Percentiles rank a stretch among this genome's conserved stretches.
Conservation (phyloP, 1,140 invertebrate species). For the Chionoecetes opilio region DNA sequence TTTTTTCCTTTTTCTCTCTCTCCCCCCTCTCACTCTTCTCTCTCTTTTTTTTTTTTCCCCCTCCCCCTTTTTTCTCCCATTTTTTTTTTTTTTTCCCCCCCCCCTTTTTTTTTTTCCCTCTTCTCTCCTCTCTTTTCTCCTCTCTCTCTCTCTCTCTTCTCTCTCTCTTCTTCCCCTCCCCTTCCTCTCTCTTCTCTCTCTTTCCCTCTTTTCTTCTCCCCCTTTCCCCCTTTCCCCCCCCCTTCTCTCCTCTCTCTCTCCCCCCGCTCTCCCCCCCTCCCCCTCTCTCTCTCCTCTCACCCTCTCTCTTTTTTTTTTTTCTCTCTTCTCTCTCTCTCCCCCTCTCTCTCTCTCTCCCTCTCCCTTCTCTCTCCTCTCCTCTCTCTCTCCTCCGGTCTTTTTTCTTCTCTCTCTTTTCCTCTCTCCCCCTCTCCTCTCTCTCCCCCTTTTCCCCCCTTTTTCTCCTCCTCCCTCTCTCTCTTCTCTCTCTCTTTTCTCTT, state of each 20-base stretch:
- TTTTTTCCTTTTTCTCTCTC: too few species aligned
- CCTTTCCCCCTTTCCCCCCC: background rate
- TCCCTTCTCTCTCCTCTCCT: background rate
- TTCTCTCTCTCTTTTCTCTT: background rate
- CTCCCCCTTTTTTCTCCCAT: background rate
- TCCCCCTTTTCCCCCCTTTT: background rate
- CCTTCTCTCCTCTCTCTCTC: background rate
- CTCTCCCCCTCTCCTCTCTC: conserved; percentile 23
- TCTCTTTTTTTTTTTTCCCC: background rate
- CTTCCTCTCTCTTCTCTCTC: conserved; percentile 19
- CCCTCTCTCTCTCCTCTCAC: conserved; percentile 38
- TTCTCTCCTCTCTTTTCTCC: too few species aligned
- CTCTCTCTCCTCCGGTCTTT: conserved; percentile 6
- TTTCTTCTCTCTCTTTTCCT: background rate
- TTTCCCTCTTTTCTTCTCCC: background rate
- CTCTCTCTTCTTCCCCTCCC: background rate
- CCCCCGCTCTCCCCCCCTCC: background rate
- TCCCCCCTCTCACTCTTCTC: background rate
- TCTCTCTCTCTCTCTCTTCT: conserved; percentile 21
- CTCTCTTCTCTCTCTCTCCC: background rate
- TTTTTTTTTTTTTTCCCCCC: background rate
- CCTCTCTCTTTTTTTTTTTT: too few species aligned
- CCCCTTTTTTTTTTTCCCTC: background rate
- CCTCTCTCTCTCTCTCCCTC: background rate
- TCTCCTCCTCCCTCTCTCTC: background rate